Conservation (phyloP, 2,888 invertebrate species). For the Spodoptera littoralis region DNA sequence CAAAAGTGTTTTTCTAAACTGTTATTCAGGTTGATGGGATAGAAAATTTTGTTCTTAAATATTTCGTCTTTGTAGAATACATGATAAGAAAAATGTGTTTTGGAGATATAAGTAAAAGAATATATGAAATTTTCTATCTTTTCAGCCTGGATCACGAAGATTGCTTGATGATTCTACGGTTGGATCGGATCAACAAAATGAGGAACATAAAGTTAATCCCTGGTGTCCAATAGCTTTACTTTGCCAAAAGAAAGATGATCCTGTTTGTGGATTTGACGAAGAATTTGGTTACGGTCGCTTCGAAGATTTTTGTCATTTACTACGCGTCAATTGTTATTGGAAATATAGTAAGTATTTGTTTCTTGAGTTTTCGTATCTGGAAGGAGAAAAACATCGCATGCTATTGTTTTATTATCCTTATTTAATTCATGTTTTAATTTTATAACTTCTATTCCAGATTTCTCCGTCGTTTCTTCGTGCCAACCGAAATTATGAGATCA, state of each 20-base stretch:
- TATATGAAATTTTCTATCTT: slow-evolving; percentile 55
- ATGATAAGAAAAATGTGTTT: not conserved
- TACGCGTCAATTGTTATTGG: slow-evolving; percentile 79
- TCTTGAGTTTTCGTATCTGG: not conserved
- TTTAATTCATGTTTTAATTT: not conserved
- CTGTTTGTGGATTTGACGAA: slow-evolving; percentile 76
- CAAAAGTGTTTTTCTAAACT: slow-evolving; percentile 30
- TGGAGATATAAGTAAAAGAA: not conserved
- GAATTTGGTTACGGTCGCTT: slow-evolving; percentile 75
- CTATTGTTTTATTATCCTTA: not conserved
- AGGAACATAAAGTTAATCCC: slow-evolving; percentile 54
- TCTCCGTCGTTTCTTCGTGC: slow-evolving; percentile 68
- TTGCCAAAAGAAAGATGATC: slow-evolving; percentile 62
- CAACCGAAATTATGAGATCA: slow-evolving; percentile 50
- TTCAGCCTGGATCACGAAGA: slow-evolving; percentile 65
- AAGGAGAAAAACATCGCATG: not conserved
- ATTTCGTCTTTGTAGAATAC: not conserved
- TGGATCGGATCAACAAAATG: slow-evolving; percentile 31
- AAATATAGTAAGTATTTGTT: slow-evolving; percentile 70
- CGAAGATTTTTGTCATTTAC: slow-evolving; percentile 77
- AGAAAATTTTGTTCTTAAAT: slow-evolving; percentile 36
- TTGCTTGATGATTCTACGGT: slow-evolving; percentile 48
- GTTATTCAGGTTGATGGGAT: slow-evolving; percentile 47
- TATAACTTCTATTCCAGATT: slow-evolving; percentile 64
- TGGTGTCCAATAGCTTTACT: slow-evolving; percentile 74